These are phyloP conservation scores for Hemicentrotus pulcherrimus DNA, from an alignment of 35 echinoderm and acorn worm species.

Conservation along the genomic window DNA sequence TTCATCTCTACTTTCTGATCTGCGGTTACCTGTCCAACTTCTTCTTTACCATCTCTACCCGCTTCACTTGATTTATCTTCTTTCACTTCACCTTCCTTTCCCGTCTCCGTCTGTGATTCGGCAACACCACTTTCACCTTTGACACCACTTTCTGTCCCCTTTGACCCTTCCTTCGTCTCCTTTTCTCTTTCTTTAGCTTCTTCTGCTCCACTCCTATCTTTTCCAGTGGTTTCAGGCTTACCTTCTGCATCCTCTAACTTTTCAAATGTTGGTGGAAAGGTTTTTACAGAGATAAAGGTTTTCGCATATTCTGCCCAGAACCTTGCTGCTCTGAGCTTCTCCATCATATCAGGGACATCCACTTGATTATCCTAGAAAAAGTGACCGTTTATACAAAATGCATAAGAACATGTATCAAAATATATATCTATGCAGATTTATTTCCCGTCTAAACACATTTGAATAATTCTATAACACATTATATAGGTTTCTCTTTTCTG, in stretches of 20 bases:
- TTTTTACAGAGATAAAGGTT: not conserved
- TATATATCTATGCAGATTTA: too few relatives aligned
- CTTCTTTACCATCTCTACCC: not conserved
- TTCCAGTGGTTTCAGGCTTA: not conserved
- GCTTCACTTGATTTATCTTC: not conserved
- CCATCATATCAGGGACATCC: constrained; percentile 11
- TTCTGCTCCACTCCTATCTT: not conserved
- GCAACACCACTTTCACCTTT: not conserved
- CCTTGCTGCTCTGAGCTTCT: not conserved
- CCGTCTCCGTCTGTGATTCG: not conserved
- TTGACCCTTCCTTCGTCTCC: not conserved
- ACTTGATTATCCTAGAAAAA: not conserved
- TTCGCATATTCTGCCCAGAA: constrained; percentile 3
- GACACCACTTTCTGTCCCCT: not conserved
- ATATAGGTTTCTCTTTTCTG: too few relatives aligned
- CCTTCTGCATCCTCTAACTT: not conserved
- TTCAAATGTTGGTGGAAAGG: not conserved
- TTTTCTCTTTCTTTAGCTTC: not conserved
- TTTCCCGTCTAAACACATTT: too few relatives aligned
- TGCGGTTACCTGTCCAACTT: not conserved
- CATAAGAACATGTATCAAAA: too few relatives aligned
- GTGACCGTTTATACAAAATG: too few relatives aligned
- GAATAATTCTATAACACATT: too few relatives aligned
- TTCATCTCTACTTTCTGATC: not conserved
- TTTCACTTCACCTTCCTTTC: constrained; percentile 19